A percentile compares a stretch with the other conserved stretches of the same genome.
Conservation (phyloP, 2,888 invertebrate genomes). For the Lissocephala sabroskyi region DNA sequence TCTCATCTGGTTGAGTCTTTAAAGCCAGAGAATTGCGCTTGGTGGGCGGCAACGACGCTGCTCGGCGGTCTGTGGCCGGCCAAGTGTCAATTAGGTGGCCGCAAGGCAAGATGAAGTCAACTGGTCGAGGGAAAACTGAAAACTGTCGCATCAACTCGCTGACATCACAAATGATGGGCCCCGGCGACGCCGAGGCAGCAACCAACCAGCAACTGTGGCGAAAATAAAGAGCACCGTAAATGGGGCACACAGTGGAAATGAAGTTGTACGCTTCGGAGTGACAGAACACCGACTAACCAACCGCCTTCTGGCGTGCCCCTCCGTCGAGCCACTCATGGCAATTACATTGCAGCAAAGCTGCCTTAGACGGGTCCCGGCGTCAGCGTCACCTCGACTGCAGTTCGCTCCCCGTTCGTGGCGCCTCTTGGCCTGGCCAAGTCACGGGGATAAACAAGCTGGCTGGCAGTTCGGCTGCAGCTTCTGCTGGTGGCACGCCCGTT, state of each 20-base stretch:
- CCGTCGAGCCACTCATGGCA: constrained; percentile 10
- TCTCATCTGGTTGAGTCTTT: too few species aligned
- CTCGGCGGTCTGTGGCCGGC: not conserved
- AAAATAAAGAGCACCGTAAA: not conserved
- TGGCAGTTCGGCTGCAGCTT: constrained; percentile 1
- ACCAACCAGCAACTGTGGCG: not conserved
- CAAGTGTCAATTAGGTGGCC: constrained; percentile 59
- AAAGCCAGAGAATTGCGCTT: too few species aligned
- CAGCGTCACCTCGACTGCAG: constrained; percentile 1
- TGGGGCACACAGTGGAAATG: constrained; percentile 42
- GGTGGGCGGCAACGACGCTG: too few species aligned
- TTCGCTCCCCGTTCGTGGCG: constrained; percentile 4
- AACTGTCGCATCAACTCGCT: constrained; percentile 10
- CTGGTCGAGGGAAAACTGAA: constrained; percentile 12
- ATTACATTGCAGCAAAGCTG: constrained; percentile 29
- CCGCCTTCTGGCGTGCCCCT: too few species aligned
- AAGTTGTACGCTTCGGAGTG: too few species aligned
- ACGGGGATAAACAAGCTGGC: constrained; percentile 58
- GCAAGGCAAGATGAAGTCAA: constrained; percentile 36
- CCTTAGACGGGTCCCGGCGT: constrained; percentile 36
- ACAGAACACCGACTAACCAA: too few species aligned
- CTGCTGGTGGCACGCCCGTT: not conserved
- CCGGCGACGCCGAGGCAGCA: too few species aligned
- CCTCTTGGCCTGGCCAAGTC: constrained; percentile 30
- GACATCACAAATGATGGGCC: constrained; percentile 48